Base-by-base conservation (phyloP, 2,113 vertebrate species). In the Silurus meridionalis region DNA sequence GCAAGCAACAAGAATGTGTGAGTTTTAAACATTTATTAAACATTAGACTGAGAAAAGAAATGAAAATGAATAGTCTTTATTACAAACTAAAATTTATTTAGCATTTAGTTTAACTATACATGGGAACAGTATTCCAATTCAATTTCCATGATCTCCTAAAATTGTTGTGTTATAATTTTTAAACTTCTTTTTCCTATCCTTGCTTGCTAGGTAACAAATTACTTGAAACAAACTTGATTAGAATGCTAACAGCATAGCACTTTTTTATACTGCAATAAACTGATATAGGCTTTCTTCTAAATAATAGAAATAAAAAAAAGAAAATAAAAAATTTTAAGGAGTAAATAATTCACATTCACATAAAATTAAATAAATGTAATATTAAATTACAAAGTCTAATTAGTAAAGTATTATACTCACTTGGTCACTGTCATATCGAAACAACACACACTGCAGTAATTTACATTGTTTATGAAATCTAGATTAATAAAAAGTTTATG, bases 1-100 rank as follows among this genome's bases (percentile, higher is more conserved):
- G 86, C 61, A n/a, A 89, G 86, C 90, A 94, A 93, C 85, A 92
- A 89, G 55, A 79, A 88, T 52, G 53, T 60, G 89, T 83, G 78
- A 89, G 90, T 85, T 75, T 37, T n/a, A 10, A 66, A 58, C 19
- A 46, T 23, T 15, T 23, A 7, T 7, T 5, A 23, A 67, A 23
- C 0, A 21, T 72, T 74, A 52, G 25, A n/a, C n/a, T 37, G 3
- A 37, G 15, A 53, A 84, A 48, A 75, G 11, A 52, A 52, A 75
- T 77, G 0, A 77, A 55, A 52, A 83, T 71, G 46, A 69, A 46
- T 23, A 4, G 28, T 13, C 5, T 19, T 55, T 19, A 37, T 58
- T 37, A 79, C 50, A 80, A 77, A 53, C n/a, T n/a, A 55, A 52
- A 23, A 52, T 52, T 21, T 72, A 17, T 37, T 21, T n/a, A 21